Conservation (phyloP, 2,797 vertebrate species). For the Falco columbarius region DNA sequence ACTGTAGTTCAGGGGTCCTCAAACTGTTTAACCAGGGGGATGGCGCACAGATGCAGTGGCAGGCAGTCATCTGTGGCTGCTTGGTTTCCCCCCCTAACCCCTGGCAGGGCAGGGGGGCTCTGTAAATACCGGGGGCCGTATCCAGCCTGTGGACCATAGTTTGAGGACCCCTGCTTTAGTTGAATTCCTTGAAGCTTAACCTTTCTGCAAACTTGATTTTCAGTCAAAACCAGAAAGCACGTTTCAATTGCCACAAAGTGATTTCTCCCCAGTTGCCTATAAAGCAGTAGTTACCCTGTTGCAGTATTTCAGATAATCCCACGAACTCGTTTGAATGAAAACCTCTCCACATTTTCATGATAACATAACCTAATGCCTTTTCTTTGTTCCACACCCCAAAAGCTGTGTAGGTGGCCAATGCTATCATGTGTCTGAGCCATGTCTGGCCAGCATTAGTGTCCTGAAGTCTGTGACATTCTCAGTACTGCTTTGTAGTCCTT, state of each 20-base stretch:
- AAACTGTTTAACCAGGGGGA: too few species aligned
- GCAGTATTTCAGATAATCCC: not conserved
- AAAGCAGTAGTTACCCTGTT: not conserved
- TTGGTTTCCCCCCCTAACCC: too few species aligned
- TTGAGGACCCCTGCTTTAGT: not conserved
- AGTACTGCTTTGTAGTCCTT: not conserved
- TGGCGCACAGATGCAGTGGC: too few species aligned
- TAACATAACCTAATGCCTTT: not conserved
- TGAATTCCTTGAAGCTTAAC: not conserved
- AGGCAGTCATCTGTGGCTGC: too few species aligned
- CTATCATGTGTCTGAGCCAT: not conserved
- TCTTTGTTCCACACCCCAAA: not conserved
- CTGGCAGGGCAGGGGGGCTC: too few species aligned
- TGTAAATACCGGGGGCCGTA: too few species aligned
- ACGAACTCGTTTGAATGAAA: not conserved
- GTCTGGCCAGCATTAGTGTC: not conserved
- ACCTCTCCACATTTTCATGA: not conserved
- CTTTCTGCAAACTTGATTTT: not conserved
- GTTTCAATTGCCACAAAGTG: not conserved
- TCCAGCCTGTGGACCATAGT: too few species aligned
- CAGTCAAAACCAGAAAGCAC: not conserved
- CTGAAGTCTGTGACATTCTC: not conserved
- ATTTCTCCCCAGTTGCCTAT: not conserved
- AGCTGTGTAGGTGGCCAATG: not conserved
- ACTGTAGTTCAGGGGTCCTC: not conserved